These are phyloP conservation scores for Octomys mimax DNA, from an alignment of 2,797 vertebrate genomes.

Conservation along the genomic window DNA sequence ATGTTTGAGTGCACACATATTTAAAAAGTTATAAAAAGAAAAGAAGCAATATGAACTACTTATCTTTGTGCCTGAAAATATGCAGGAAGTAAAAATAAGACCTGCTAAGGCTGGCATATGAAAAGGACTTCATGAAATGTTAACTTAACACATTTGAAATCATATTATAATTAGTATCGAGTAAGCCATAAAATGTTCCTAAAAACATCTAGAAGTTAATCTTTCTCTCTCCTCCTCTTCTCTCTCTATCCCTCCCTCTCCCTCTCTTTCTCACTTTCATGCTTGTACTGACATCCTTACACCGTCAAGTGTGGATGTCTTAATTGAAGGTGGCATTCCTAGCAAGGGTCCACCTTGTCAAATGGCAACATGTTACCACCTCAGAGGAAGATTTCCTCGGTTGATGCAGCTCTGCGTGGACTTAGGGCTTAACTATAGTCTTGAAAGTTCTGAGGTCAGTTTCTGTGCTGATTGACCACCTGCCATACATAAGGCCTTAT, in stretches of 20 bases:
- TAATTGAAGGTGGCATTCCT: conserved; percentile 36
- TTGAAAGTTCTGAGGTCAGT: neutral
- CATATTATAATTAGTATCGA: conserved; percentile 82
- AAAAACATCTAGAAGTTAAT: conserved; percentile 79
- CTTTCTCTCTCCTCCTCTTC: neutral
- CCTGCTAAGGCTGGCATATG: conserved; percentile 83
- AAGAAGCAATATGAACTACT: conserved; percentile 82
- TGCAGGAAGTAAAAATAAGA: conserved; percentile 84
- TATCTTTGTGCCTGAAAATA: conserved; percentile 83
- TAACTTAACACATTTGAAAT: conserved; percentile 84
- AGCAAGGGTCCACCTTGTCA: neutral
- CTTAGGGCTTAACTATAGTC: neutral
- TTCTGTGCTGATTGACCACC: neutral
- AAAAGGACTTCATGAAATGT: conserved; percentile 86
- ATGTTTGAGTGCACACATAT: conserved; percentile 81
- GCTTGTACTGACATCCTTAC: neutral
- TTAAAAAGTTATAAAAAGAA: conserved; percentile 84
- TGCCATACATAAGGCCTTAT: neutral
- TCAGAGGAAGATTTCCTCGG: neutral
- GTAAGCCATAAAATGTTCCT: conserved; percentile 77
- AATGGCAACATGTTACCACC: conserved; percentile 39
- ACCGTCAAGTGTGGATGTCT: conserved; percentile 12
- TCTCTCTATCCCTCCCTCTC: neutral
- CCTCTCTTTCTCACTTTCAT: neutral
- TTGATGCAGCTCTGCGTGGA: neutral